Evolutionary conservation across 1,140 invertebrate genomes (phyloP), one percentile per base, ranked within the genome.

Genomic region (Psilanteris sp.): DNA sequence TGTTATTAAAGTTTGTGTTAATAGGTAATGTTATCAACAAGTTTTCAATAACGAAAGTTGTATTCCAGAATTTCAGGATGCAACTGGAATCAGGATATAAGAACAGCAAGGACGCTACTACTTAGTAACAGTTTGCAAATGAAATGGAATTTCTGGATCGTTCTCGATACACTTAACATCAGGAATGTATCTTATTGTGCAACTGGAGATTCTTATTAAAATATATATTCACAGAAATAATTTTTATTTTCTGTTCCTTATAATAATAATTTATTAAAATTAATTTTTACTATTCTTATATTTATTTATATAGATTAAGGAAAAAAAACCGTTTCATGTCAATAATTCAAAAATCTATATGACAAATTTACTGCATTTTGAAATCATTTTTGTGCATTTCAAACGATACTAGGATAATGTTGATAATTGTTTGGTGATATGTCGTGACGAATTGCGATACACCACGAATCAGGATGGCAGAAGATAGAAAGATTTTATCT

Each of bases 371-470:
- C n/a, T n/a, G n/a, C n/a, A n/a, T n/a, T n/a, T n/a, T n/a, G n/a
- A n/a, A n/a, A n/a, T n/a, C n/a, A n/a, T n/a, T n/a, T n/a, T n/a
- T n/a, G n/a, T n/a, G n/a, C n/a, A n/a, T n/a, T n/a, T n/a, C n/a
- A n/a, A n/a, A n/a, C n/a, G n/a, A n/a, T n/a, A n/a, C n/a, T n/a
- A n/a, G n/a, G n/a, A n/a, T n/a, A n/a, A n/a, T n/a, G n/a, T n/a
- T n/a, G n/a, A n/a, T n/a, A 15, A 31, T 54, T 55, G 32, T 71
- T 32, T 57, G 59, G 52, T 41, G 59, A 71, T 79, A 70, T 72
- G 50, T 79, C 77, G 79, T 81, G 81, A 82, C 77, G 79, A 83
- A 80, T 81, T 70, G 66, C 81, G 81, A 84, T 85, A 87, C 83
- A 82, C 61, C 77, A 43, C 16, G 41, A 29, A 87, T 41, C 79